Percentiles rank a stretch among this genome's conserved stretches.
Evolutionary conservation across 2,888 invertebrate species (phyloP).

Genomic region (Creontiades dilutus): DNA sequence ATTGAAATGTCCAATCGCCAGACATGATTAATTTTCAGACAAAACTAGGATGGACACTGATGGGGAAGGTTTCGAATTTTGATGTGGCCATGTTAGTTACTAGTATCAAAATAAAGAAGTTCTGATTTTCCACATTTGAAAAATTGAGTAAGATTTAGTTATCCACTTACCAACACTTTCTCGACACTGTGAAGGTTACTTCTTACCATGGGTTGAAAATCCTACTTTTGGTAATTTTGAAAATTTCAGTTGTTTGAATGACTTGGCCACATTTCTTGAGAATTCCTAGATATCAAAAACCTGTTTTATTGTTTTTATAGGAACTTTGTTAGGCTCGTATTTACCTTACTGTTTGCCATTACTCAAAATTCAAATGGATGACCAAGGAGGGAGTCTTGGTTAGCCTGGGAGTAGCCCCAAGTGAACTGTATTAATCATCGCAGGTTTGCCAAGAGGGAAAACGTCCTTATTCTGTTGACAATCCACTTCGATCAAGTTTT

Average conservation of each 20-base stretch:
- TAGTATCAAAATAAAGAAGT: slow-evolving; percentile 63
- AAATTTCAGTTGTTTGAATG: no score
- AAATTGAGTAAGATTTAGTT: slow-evolving; percentile 45
- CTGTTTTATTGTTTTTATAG: no score
- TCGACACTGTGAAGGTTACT: slow-evolving; percentile 75
- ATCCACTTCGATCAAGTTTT: neutral
- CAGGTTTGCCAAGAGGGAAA: neutral
- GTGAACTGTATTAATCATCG: neutral
- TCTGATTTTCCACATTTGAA: slow-evolving; percentile 60
- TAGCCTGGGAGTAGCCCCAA: neutral
- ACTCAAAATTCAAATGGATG: neutral
- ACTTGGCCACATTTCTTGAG: no score
- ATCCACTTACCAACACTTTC: slow-evolving; percentile 68
- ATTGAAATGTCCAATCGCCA: slow-evolving; percentile 29
- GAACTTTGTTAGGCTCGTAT: no score
- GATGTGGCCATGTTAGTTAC: neutral
- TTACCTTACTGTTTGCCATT: no score
- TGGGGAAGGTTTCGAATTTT: neutral
- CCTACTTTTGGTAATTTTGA: no score
- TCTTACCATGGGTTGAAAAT: slow-evolving; percentile 77
- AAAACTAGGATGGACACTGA: slow-evolving; percentile 45
- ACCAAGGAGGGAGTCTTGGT: neutral
- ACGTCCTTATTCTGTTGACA: neutral
- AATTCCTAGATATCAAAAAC: no score
- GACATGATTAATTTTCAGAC: slow-evolving; percentile 31